phyloP scores from a whole-genome alignment of 2,113 vertebrate genomes.

The Podilymbus podiceps region DNA sequence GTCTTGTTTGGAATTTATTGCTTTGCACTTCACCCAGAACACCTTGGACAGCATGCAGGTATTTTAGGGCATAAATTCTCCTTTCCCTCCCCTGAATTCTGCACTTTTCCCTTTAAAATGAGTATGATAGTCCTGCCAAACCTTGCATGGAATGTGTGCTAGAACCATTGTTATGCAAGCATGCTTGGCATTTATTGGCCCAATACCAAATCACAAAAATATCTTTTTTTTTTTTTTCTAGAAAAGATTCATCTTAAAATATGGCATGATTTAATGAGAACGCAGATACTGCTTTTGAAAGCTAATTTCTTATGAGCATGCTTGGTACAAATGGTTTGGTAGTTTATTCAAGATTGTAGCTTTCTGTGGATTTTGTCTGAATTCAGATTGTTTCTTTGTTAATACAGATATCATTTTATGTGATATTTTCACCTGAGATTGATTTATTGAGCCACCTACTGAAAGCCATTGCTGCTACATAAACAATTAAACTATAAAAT shows the following conservation, averaged over 20 bases:
- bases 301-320: not conserved
- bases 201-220: not conserved
- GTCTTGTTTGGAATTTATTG: conserved; percentile 80
- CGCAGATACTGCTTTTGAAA: not conserved
- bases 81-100: not conserved
- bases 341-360: not conserved
- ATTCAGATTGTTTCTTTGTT: conserved; percentile 9
- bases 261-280: not conserved
- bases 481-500: too few species aligned
- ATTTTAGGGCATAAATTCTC: conserved; percentile 76
- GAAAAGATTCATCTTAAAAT: not conserved
- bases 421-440: not conserved
- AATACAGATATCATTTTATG: not conserved
- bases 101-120: not conserved
- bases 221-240: not conserved
- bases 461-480: not conserved
- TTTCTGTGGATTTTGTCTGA: conserved; percentile 3
- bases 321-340: conserved; percentile 2
- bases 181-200: not conserved
- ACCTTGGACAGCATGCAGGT: conserved; percentile 99
- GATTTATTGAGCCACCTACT: not conserved
- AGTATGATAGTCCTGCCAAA: not conserved
- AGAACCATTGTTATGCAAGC: conserved; percentile 28
- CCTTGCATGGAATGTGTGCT: not conserved
- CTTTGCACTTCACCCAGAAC: conserved; percentile 85